Evolutionary conservation across 2,888 invertebrate genomes (phyloP), one percentile per base, ranked within the genome.

Genomic region (Oegoconia quadripuncta): DNA sequence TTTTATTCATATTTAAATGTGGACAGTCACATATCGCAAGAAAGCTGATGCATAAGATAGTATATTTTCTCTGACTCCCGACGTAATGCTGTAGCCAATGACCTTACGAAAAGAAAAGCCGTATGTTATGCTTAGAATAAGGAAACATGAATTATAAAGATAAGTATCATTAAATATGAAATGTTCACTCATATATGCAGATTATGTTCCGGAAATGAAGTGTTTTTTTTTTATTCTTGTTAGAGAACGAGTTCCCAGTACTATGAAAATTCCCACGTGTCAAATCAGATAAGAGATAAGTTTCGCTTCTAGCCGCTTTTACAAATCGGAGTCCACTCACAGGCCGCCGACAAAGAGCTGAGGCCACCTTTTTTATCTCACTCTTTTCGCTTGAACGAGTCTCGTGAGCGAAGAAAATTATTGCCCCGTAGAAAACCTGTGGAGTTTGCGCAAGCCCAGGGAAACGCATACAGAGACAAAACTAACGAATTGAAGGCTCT

Each of bases 311-410:
- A 29, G 15, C 16, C 16, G 18, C 14, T 26, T 31, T 18, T 15
- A 25, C 37, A 34, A 37, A 27, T 36, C 55, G 55, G 48, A 50
- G 51, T 47, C 41, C 52, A 55, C 50, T 54, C 51, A 64, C 63
- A 58, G 59, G 51, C 52, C 57, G 59, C 63, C 63, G 62, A 72
- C 73, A 74, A 77, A 76, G 69, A 65, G 74, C 74, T 74, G 73
- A 73, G 52, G 55, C 66, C 63, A 69, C 68, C 70, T 71, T 75
- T 79, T 80, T 80, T 80, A 79, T 79, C 77, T 77, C 62, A 52
- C 65, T 59, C 64, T 67, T 77, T 74, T 74, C 79, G 74, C 74
- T 74, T 76, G 73, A 73, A 43, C 69, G 78, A 67, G 43, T 62
- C 61, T 55, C 57, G 60, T 59, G 62, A 71, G 72, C 63, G 61